These are phyloP conservation scores for Psettodes erumei DNA, from an alignment of 2,113 vertebrate species.

Conservation along the genomic window DNA sequence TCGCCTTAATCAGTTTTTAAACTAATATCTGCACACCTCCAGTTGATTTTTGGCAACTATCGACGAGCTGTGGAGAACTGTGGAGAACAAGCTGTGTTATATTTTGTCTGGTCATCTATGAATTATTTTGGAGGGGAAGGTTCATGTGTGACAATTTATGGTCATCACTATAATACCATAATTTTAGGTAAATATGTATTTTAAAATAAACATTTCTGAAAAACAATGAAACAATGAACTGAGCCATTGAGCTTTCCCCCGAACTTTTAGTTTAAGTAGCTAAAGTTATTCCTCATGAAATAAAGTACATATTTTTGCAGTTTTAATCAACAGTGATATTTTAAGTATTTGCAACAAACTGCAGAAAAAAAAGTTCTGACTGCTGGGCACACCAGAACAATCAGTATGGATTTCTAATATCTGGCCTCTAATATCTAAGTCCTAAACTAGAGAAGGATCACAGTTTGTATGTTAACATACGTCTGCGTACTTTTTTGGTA, in stretches of 20 bases:
- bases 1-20: not conserved
- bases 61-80: no score
- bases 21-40: not conserved
- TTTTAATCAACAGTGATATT: conserved; percentile 1
- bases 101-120: not conserved
- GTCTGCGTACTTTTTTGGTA: not conserved
- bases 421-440: not conserved
- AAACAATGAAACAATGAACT: not conserved
- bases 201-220: not conserved
- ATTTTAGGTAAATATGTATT: not conserved
- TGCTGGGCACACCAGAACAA: not conserved
- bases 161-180: not conserved
- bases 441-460: conserved; percentile 25
- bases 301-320: not conserved
- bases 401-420: not conserved
- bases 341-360: not conserved
- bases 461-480: conserved; percentile 36
- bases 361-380: not conserved
- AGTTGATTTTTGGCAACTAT: conserved; percentile 8
- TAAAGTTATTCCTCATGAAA: not conserved
- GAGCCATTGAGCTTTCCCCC: not conserved
- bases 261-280: no score
- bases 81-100: no score
- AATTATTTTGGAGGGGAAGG: not conserved
- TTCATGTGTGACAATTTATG: not conserved